Evolutionary conservation across 2,888 invertebrate species (phyloP).

Genomic region (Ochropacha duplaris): DNA sequence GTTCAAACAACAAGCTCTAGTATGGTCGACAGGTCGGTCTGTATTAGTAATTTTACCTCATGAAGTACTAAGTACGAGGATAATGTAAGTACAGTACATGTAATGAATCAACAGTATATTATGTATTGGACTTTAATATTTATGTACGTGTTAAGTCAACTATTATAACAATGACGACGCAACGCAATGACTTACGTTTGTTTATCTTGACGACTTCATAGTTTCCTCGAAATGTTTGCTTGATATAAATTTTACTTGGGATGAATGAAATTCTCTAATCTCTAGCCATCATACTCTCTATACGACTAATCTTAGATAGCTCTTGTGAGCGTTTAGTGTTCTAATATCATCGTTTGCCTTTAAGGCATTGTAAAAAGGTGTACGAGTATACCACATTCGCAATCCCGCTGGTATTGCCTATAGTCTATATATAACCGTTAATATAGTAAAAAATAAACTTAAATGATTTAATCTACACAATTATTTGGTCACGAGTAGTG

Average conservation of each 20-base stretch:
- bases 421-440: background rate
- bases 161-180: background rate
- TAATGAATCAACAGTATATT: background rate
- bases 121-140: background rate
- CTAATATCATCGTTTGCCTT: no score
- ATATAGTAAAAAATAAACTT: background rate
- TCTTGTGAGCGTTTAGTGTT: no score
- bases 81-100: background rate
- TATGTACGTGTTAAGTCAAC: background rate
- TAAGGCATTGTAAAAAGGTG: no score
- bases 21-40: background rate
- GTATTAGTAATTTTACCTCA: background rate
- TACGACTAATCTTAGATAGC: no score
- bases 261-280: no score
- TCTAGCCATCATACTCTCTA: no score
- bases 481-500: background rate
- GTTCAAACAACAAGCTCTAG: background rate
- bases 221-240: background rate
- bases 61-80: background rate
- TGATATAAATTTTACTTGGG: background rate
- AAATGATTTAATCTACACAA: background rate
- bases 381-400: background rate
- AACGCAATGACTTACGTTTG: background rate
- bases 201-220: background rate
- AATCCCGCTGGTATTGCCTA: background rate